Evolutionary conservation across 1,140 invertebrate genomes (phyloP), one percentile per base, ranked within the genome.

Genomic region (Trissolcus basalis): DNA sequence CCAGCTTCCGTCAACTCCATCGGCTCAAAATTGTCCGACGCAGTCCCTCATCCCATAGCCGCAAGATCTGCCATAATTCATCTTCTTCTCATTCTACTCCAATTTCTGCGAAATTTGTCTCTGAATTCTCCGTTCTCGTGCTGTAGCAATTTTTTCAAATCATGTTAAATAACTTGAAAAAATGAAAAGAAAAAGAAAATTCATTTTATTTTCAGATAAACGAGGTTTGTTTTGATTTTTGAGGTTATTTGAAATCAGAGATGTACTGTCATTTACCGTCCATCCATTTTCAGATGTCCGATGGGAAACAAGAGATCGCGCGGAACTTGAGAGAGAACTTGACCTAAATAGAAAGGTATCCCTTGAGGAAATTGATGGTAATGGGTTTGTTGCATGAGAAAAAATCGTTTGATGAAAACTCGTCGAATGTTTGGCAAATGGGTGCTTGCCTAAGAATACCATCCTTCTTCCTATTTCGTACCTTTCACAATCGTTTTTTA

Each of bases 361-460:
- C 64, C 64, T 56, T 36, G 56, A 75, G 72, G 64, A 75, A 75
- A 75, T 75, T 63, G 64, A 58, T 68, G 50, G 41, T 65, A 72
- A 72, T 72, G 60, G 61, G 44, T 43, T 60, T 73, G 61, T 73
- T 73, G 72, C 65, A 70, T 76, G 72, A 65, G 54, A 64, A 76
- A 69, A 69, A 76, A 76, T 49, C 72, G 54, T 65, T 76, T 45
- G 35, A 49, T 16, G 49, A 76, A 65, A 69, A 54, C 48, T 60
- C 41, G 72, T 70, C 59, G 54, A 69, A 69, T 65, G 36, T 65
- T 76, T 69, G 19, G 65, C 16, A 60, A 76, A 70, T 65, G 53
- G 51, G 16, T 32, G 4, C 51, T 68, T 6, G 19, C 35, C 12
- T 43, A 56, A 48, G 27, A 12, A 68, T 53, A 39, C 35, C 8